These are phyloP conservation scores for Drosophila willistoni DNA, from an alignment of 1,140 invertebrate genomes.

Conservation along the genomic window DNA sequence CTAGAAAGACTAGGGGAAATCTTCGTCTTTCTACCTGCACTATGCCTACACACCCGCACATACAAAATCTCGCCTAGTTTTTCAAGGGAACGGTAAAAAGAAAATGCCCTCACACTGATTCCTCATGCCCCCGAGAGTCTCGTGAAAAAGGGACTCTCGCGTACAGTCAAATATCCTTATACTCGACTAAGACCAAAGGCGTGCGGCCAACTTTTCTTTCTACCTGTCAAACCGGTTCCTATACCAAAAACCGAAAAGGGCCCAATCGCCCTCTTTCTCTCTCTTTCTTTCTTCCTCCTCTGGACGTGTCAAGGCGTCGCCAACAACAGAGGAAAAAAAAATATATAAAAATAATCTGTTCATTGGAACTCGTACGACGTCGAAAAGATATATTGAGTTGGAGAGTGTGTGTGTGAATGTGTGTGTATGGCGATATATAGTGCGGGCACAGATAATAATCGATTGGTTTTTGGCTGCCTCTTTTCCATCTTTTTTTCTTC, in stretches of 20 bases:
- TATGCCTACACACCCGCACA: constrained; percentile 42
- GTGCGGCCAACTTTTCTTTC: constrained; percentile 48
- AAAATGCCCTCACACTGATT: constrained; percentile 48
- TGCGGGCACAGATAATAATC: constrained; percentile 76
- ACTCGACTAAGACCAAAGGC: constrained; percentile 50
- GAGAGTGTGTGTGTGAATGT: neutral
- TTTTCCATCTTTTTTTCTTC: constrained; percentile 20
- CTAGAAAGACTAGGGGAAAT: constrained; percentile 45
- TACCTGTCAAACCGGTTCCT: constrained; percentile 75
- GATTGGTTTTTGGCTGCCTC: constrained; percentile 75
- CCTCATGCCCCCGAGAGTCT: constrained; percentile 26
- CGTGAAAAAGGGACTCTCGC: constrained; percentile 29
- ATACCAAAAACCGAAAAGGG: constrained; percentile 50
- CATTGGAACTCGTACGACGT: constrained; percentile 52
- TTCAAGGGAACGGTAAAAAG: constrained; percentile 27
- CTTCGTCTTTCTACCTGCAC: constrained; percentile 54
- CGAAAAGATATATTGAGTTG: constrained; percentile 9
- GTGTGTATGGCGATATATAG: constrained; percentile 58
- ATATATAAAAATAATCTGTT: constrained; percentile 74
- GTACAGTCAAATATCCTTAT: constrained; percentile 73
- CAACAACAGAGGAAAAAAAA: constrained; percentile 32
- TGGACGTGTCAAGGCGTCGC: constrained; percentile 68
- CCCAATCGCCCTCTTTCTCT: constrained; percentile 46
- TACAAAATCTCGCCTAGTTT: constrained; percentile 7
- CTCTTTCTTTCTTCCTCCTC: constrained; percentile 49